Evolutionary conservation across 2,797 vertebrate genomes (phyloP).

Genomic region (Centropyge bicolor): DNA sequence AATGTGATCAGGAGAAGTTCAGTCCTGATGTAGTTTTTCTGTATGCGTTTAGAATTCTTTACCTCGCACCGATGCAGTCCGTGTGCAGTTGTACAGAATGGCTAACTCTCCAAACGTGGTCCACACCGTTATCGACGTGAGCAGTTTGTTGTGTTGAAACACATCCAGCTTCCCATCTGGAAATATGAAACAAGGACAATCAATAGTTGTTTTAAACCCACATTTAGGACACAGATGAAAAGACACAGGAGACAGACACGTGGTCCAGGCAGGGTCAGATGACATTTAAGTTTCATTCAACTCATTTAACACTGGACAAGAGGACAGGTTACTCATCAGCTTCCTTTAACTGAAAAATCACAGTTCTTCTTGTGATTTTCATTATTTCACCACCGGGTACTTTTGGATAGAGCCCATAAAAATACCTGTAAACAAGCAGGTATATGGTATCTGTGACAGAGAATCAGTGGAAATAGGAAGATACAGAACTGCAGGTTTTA

Average conservation of each 20-base stretch:
- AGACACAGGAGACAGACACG: not conserved
- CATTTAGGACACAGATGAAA: conserved; percentile 20
- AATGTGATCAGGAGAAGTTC: not conserved
- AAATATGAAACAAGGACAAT: conserved; percentile 64
- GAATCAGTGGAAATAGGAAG: conserved; percentile 3
- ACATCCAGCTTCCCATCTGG: conserved; percentile 94
- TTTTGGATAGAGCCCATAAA: not conserved
- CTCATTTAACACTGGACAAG: not conserved
- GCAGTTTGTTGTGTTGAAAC: conserved; percentile 91
- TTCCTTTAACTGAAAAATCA: not conserved
- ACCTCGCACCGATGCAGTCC: conserved; percentile 96
- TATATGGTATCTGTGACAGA: not conserved
- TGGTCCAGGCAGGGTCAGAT: not conserved
- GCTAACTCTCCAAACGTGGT: conserved; percentile 95
- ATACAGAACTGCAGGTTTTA: not conserved
- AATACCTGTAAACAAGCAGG: not conserved
- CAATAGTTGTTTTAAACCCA: conserved; percentile 26
- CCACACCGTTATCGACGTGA: conserved; percentile 91
- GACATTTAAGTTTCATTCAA: not conserved
- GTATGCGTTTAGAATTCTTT: conserved; percentile 15
- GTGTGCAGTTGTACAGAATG: conserved; percentile 95
- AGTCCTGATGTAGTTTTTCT: not conserved
- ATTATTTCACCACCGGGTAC: not conserved
- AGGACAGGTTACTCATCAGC: not conserved
- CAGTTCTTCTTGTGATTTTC: not conserved